These are phyloP conservation scores for Actinia equina DNA, from an alignment of 64 coral and sea anemone genomes.

Conservation along the genomic window DNA sequence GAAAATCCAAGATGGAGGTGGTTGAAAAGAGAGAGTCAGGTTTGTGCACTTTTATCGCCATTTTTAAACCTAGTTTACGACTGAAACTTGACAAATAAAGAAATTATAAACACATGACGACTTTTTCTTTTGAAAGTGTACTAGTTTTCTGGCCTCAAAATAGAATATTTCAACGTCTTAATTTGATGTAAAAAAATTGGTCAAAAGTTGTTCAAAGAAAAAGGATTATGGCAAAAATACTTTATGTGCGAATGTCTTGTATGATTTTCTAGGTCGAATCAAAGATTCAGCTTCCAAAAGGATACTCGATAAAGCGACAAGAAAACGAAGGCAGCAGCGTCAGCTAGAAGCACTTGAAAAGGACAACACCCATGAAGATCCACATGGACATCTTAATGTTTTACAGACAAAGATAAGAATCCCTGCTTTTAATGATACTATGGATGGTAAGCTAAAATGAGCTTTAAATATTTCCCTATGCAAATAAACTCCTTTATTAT, in stretches of 20 bases:
- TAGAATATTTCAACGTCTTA: not conserved
- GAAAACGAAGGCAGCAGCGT: conserved; percentile 77
- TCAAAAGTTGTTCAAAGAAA: not conserved
- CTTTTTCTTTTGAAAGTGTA: not conserved
- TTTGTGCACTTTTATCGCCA: not conserved
- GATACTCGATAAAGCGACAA: conserved; percentile 65
- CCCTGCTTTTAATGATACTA: conserved; percentile 93
- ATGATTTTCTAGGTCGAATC: conserved; percentile 54
- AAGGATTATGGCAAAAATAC: not conserved
- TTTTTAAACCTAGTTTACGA: not conserved
- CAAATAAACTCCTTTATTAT: too few species aligned
- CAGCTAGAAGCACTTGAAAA: conserved; percentile 87
- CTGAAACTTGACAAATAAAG: not conserved
- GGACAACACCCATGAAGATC: conserved; percentile 89
- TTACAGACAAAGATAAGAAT: conserved; percentile 72
- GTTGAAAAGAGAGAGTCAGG: conserved; percentile 16
- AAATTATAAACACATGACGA: not conserved
- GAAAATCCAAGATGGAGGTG: not conserved
- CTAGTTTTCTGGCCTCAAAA: not conserved
- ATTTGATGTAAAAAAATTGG: not conserved
- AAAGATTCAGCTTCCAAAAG: conserved; percentile 66
- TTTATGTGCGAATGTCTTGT: not conserved
- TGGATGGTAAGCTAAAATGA: conserved; percentile 56
- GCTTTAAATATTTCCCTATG: too few species aligned
- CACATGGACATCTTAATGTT: conserved; percentile 74